These are phyloP conservation scores for Pseudomyrmex flavicornis DNA, from an alignment of 1,140 invertebrate genomes.

Conservation along the genomic window DNA sequence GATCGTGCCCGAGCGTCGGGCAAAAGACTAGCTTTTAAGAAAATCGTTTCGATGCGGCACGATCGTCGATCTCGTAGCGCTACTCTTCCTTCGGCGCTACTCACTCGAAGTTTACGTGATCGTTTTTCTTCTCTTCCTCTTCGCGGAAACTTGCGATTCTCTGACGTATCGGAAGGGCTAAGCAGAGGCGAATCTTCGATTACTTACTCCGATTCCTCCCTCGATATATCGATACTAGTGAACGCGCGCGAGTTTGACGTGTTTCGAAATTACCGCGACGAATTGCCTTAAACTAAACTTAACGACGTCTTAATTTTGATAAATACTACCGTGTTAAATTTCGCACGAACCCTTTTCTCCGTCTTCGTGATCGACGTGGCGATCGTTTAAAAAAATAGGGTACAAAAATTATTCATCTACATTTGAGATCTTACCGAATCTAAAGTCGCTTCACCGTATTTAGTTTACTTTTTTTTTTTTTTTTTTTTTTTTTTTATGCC, in stretches of 20 bases:
- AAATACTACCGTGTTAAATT: conserved; percentile 57
- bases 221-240: conserved; percentile 3
- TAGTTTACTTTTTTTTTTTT: conserved; percentile 50
- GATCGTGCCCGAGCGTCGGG: conserved; percentile 48
- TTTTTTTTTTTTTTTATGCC: conserved; percentile 36
- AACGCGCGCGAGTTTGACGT: neutral
- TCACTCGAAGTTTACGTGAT: neutral
- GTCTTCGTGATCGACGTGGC: conserved; percentile 70
- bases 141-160: conserved; percentile 30
- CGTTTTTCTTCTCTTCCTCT: neutral
- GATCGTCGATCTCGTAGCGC: conserved; percentile 60
- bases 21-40: conserved; percentile 55
- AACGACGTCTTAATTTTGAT: conserved; percentile 63
- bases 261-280: conserved; percentile 42
- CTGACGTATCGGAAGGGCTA: conserved; percentile 24
- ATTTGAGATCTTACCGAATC: conserved; percentile 81
- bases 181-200: conserved; percentile 61
- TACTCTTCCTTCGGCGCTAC: neutral
- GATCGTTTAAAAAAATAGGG: conserved; percentile 85
- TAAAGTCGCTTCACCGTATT: conserved; percentile 64
- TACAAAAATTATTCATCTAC: conserved; percentile 85
- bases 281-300: conserved; percentile 72
- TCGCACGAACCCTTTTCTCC: conserved; percentile 65
- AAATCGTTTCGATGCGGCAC: conserved; percentile 50
- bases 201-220: neutral